These are phyloP conservation scores for Zelleria hepariella DNA, from an alignment of 2,888 invertebrate species.

Conservation along the genomic window DNA sequence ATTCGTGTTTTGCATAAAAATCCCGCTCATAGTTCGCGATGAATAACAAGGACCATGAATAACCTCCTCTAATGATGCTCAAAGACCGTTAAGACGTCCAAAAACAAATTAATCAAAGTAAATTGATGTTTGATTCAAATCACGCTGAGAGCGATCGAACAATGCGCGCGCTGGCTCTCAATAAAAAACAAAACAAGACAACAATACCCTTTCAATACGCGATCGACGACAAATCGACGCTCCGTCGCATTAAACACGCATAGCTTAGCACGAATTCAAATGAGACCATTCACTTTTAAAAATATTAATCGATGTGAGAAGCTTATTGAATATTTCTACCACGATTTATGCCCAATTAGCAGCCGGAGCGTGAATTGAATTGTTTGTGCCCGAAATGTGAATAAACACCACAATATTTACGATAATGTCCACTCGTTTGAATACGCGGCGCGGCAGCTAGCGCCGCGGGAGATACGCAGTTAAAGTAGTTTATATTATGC, in stretches of 20 bases:
- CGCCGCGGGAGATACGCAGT: constrained; percentile 39
- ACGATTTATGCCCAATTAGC: constrained; percentile 69
- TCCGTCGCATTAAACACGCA: constrained; percentile 47
- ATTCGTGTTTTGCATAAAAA: constrained; percentile 36
- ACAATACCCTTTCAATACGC: constrained; percentile 29
- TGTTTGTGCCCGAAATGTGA: constrained; percentile 66
- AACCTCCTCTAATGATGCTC: constrained; percentile 30
- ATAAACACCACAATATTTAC: constrained; percentile 71
- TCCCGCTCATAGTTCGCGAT: constrained; percentile 13
- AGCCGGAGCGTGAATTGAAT: constrained; percentile 68
- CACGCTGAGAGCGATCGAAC: constrained; percentile 17
- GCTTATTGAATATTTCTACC: constrained; percentile 66
- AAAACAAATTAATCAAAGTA: constrained; percentile 35
- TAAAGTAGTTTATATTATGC: constrained; percentile 41
- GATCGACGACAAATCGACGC: constrained; percentile 46
- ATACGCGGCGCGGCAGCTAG: constrained; percentile 43
- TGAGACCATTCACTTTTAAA: constrained; percentile 50
- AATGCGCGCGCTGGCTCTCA: constrained; percentile 17
- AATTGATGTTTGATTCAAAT: constrained; percentile 24
- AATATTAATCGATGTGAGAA: constrained; percentile 63
- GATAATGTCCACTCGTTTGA: constrained; percentile 61
- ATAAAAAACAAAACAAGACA: constrained; percentile 27
- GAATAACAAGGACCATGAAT: constrained; percentile 15
- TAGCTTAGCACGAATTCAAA: constrained; percentile 54
- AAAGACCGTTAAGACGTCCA: constrained; percentile 23